Percentiles rank a stretch among this genome's conserved stretches.
phyloP scores from a whole-genome alignment of 2,888 invertebrate genomes.

The Acronicta alni region DNA sequence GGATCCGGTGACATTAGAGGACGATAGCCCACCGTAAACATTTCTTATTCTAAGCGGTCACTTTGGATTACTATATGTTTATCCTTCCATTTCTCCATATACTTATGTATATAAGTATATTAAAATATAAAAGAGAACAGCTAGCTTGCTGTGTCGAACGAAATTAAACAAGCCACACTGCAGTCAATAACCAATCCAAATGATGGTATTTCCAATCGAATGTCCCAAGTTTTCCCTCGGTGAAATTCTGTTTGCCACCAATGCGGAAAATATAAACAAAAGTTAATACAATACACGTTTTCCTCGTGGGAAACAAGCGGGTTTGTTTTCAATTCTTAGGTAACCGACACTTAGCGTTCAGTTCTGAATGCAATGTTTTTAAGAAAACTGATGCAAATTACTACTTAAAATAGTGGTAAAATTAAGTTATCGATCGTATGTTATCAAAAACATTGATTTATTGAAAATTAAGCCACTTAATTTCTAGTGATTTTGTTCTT shows the following conservation, averaged over 20 bases:
- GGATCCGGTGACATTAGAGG: too few species aligned
- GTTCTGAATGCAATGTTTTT: neutral
- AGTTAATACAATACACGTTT: slow-evolving; percentile 39
- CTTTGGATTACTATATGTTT: too few species aligned
- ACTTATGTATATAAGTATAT: neutral
- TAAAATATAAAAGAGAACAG: slow-evolving; percentile 10
- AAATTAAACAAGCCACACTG: slow-evolving; percentile 27
- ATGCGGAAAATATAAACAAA: slow-evolving; percentile 41
- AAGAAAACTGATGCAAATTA: neutral
- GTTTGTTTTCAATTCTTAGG: neutral
- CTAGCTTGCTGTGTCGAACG: slow-evolving; percentile 5
- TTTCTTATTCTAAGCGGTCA: too few species aligned
- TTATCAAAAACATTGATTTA: too few species aligned
- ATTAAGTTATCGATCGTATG: too few species aligned
- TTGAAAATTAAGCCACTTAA: too few species aligned
- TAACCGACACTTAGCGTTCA: neutral
- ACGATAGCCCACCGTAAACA: too few species aligned
- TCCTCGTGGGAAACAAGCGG: slow-evolving; percentile 33
- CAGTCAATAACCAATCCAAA: slow-evolving; percentile 25
- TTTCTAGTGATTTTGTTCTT: too few species aligned
- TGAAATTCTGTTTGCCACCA: slow-evolving; percentile 32
- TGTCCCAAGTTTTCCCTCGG: slow-evolving; percentile 25
- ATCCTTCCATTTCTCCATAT: neutral
- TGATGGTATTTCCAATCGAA: slow-evolving; percentile 32
- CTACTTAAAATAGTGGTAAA: neutral